Conservation (phyloP, 2,113 vertebrate genomes). For the Apteryx owenii region DNA sequence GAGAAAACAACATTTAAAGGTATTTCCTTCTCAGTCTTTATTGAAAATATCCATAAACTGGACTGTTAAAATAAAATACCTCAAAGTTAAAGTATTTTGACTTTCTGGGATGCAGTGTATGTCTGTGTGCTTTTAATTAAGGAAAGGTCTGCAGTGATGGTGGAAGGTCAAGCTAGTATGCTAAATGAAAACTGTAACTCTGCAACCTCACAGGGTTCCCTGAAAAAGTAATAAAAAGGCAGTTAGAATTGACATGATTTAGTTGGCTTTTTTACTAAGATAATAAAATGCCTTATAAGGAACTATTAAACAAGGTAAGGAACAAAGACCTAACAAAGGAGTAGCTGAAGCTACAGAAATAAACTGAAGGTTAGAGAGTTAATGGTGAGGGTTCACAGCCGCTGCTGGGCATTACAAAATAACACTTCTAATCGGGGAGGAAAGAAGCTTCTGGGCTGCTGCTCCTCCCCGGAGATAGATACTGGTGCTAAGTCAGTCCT, state of each 20-base stretch:
- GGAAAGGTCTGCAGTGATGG: background rate
- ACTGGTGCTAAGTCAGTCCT: background rate
- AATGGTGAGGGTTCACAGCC: background rate
- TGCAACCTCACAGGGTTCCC: conserved; percentile 36
- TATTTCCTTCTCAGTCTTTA: background rate
- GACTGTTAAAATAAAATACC: background rate
- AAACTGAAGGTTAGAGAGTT: background rate
- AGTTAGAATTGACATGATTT: background rate
- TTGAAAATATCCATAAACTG: background rate
- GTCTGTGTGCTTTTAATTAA: conserved; percentile 62
- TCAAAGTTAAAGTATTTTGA: conserved; percentile 4
- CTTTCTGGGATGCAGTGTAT: background rate
- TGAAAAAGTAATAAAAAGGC: conserved; percentile 32
- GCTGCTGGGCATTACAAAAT: background rate
- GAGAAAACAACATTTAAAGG: background rate
- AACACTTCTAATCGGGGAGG: background rate
- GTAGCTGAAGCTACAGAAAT: background rate
- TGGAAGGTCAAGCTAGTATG: conserved; percentile 29
- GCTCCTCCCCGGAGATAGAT: background rate
- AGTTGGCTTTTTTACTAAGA: conserved; percentile 13
- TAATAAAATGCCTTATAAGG: background rate
- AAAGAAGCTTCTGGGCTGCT: background rate
- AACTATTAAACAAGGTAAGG: background rate
- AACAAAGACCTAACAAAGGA: background rate
- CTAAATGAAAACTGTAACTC: conserved; percentile 7